Evolutionary conservation across 1,140 invertebrate genomes (phyloP).

Genomic region (Pachypeltis micranthus): DNA sequence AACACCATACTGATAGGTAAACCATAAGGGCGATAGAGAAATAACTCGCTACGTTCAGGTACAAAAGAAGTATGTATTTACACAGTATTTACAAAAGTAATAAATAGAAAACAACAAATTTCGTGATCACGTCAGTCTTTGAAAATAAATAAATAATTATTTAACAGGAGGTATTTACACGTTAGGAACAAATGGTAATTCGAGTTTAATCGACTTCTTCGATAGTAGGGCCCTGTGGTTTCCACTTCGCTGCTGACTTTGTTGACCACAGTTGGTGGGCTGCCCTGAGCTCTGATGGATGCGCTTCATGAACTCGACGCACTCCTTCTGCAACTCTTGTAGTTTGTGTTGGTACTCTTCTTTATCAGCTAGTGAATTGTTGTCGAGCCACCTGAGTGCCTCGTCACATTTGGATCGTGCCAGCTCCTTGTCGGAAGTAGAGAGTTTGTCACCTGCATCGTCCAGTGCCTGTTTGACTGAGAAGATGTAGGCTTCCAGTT

Average conservation of each 20-base stretch:
- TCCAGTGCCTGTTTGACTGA: constrained; percentile 49
- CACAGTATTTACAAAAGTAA: too few relatives aligned
- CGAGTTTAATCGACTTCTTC: constrained; percentile 61
- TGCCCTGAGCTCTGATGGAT: constrained; percentile 30
- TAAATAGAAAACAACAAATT: too few relatives aligned
- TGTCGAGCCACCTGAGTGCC: constrained; percentile 47
- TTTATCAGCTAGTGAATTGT: constrained; percentile 46
- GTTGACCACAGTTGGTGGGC: constrained; percentile 6
- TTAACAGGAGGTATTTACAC: too few relatives aligned
- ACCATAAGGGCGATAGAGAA: too few relatives aligned
- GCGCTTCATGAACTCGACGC: constrained; percentile 43
- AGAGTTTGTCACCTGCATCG: constrained; percentile 7
- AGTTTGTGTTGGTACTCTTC: constrained; percentile 49
- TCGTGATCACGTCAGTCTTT: too few relatives aligned
- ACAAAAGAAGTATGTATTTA: too few relatives aligned
- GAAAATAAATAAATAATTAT: too few relatives aligned
- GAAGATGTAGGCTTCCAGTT: constrained; percentile 70
- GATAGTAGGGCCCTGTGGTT: constrained; percentile 45
- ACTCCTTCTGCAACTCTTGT: constrained; percentile 40
- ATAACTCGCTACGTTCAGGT: too few relatives aligned
- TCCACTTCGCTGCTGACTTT: background rate
- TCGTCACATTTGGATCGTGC: constrained; percentile 40
- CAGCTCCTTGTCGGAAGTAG: constrained; percentile 26
- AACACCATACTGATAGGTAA: too few relatives aligned
- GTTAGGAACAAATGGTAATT: too few relatives aligned